Evolutionary conservation across 2,888 invertebrate genomes (phyloP), one percentile per base, ranked within the genome.

Genomic region (Celastrina argiolus): DNA sequence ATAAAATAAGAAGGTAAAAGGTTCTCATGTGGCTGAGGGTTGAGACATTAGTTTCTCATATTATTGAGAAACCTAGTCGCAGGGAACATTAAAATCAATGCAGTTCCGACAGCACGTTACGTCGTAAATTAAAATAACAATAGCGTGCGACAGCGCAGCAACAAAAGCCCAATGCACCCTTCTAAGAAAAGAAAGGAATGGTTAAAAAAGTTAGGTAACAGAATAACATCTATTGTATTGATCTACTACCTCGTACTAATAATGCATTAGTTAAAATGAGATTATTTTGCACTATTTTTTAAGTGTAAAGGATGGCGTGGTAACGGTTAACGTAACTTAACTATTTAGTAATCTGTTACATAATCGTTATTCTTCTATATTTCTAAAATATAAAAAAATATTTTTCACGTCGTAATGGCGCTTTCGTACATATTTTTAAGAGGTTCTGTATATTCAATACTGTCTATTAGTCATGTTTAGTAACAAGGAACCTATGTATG

Each of bases 151-250:
- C 51, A 39, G 36, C 31, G 14, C 22, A 12, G 14, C 6, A 39
- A 61, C 36, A 61, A 36, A 51, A 51, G 26, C 51, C 7, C 22
- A 39, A 61, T 61, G 61, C 61, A 61, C 61, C 61, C 61, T 61
- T 61, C 61, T 39, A 10, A 61, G 36, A 61, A 61, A 10, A 61
- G 61, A 61, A 36, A 61, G 22, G 34, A 59, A 10, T 7, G n/a
- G 16, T n/a, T 34, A 34, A 59, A 59, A 31, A 59, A 59, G 16
- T 16, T 59, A 34, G 59, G 59, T 51, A 59, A 59, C 31, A 34
- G 26, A 34, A 34, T 31, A 59, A 34, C 18, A 16, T 16, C 59
- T 31, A 16, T 51, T 22, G 51, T 51, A 22, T 22, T 22, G 51
- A 51, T 51, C 36, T 18, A 45, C 18, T 51, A 22, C 22, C 51